phyloP scores from a whole-genome alignment of 2,797 vertebrate species.

The Danio jaintianensis region DNA sequence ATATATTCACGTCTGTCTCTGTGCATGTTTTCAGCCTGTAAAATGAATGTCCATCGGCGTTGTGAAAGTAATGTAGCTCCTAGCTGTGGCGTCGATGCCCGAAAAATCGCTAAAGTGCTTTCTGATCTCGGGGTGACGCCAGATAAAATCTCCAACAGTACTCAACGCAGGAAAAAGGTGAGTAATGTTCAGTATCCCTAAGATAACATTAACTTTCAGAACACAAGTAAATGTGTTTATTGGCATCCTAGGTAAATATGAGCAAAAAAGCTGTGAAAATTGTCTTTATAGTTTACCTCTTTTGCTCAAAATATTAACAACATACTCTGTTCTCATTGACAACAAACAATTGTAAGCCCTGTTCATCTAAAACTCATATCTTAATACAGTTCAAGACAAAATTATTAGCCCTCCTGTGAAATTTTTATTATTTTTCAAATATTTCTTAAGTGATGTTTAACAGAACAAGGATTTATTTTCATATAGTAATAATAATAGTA shows the following conservation, averaged over 20 bases:
- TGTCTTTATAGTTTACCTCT: too few species aligned
- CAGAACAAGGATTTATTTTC: too few species aligned
- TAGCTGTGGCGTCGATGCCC: slow-evolving; percentile 96
- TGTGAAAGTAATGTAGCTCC: slow-evolving; percentile 98
- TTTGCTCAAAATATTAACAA: neutral
- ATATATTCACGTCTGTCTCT: neutral
- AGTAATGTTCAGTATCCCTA: slow-evolving; percentile 10
- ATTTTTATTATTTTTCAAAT: too few species aligned
- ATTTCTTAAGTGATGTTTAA: too few species aligned
- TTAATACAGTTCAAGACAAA: too few species aligned
- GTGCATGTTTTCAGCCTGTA: slow-evolving; percentile 85
- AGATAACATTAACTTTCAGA: slow-evolving; percentile 14
- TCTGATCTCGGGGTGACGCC: slow-evolving; percentile 97
- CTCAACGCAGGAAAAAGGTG: slow-evolving; percentile 97
- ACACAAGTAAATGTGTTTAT: neutral
- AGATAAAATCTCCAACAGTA: slow-evolving; percentile 97
- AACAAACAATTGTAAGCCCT: too few species aligned
- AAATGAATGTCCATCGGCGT: slow-evolving; percentile 98
- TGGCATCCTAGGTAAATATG: too few species aligned
- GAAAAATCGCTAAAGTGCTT: slow-evolving; percentile 96
- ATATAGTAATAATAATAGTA: too few species aligned
- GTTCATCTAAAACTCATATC: too few species aligned
- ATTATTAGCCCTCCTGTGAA: too few species aligned
- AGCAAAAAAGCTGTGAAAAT: too few species aligned
- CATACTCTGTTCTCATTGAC: too few species aligned